Base-by-base conservation (phyloP, 2,888 invertebrate species). In the Drosophila macrothrix region DNA sequence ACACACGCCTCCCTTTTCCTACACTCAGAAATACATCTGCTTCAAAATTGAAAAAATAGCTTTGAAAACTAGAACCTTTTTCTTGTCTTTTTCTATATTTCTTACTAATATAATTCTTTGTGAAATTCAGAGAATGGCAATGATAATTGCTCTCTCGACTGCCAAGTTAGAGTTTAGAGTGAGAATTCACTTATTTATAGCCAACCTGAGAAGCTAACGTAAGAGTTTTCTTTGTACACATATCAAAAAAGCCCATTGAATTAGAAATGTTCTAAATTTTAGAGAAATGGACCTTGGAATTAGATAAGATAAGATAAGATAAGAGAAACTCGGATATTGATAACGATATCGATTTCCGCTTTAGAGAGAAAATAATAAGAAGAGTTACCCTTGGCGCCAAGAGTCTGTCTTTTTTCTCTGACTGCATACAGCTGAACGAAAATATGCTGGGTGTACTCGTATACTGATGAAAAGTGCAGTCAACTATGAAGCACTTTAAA, bases 401-500 rank as follows among this genome's bases (percentile, higher is more conserved):
- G 43, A 22, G 6, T 22, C 22, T 9, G 4, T 0, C 0, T 9
- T 9, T 16, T 46, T 46, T 25, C 31, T 9, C 16, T 16, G 4
- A 25, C 25, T 46, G 46, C 9, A 25, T 46, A 16, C 46, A 16
- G 25, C 46, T 16, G 4, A 31, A 22, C n/a, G 9, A 3, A 33
- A 33, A n/a, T 16, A 53, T 37, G 59, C 50, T 12, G 50, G 50
- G 35, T 25, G 39, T 41, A 28, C 60, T 70, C 59, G 35, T 35
- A 16, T 29, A 59, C 50, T 59, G 71, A 71, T 68, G 59, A 58
- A 54, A 74, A 73, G 46, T 58, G 64, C 53, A 55, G 35, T 50
- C 70, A 55, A 46, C 70, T 63, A 63, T 62, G 70, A 68, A 68
- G 60, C 50, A 70, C 59, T 52, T 59, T 33, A 35, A 58, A 69